phyloP scores from a whole-genome alignment of 2,797 vertebrate species.

The Leptoclinus maculatus region DNA sequence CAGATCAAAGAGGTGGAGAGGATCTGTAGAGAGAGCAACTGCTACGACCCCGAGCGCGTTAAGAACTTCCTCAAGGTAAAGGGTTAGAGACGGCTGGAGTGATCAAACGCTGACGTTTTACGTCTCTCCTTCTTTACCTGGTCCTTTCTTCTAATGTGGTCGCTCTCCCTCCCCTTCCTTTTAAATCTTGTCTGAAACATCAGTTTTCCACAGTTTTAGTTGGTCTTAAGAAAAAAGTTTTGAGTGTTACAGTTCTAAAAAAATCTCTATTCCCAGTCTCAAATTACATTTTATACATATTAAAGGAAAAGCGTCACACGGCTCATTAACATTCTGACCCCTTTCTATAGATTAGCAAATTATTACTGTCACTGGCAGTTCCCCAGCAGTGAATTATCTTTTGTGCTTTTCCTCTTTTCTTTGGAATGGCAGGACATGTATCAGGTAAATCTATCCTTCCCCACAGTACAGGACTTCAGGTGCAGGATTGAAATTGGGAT shows the following conservation, averaged over 20 bases:
- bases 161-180: background rate
- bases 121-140: background rate
- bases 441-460: conserved; percentile 89
- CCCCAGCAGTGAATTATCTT: conserved; percentile 86
- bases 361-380: background rate
- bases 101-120: conserved; percentile 18
- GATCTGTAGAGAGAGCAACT: conserved; percentile 98
- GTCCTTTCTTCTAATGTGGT: background rate
- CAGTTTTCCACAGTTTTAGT: background rate
- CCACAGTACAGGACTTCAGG: conserved; percentile 78
- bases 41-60: conserved; percentile 96
- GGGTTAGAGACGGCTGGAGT: background rate
- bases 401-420: conserved; percentile 93
- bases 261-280: background rate
- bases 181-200: background rate
- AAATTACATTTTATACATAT: background rate
- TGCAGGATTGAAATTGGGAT: conserved; percentile 88
- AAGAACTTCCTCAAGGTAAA: conserved; percentile 98
- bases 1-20: conserved; percentile 98
- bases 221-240: background rate
- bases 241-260: background rate
- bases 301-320: background rate
- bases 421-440: conserved; percentile 96
- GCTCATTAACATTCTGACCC: background rate
- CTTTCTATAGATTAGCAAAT: background rate